Percentiles rank a stretch among this genome's conserved stretches.
Evolutionary conservation across 2,113 vertebrate genomes (phyloP).

Genomic region (Zapus hudsonius): DNA sequence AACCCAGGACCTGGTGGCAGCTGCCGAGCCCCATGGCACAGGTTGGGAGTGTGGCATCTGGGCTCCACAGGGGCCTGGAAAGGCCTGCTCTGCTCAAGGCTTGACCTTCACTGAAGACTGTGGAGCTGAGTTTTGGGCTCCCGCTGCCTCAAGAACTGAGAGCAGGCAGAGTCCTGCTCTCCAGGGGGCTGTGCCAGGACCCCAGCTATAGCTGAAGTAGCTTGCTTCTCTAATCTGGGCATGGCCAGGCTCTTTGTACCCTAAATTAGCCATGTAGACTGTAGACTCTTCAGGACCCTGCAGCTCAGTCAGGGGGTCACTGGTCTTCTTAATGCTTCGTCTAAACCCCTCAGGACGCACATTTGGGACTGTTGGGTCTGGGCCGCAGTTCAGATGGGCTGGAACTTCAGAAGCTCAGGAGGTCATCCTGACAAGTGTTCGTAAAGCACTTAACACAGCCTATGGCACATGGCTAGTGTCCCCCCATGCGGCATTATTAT

Average conservation of each 20-base stretch:
- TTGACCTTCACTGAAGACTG: accelerated
- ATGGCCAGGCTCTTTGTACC: neutral
- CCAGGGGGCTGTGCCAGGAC: accelerated
- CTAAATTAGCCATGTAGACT: neutral
- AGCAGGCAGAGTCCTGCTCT: no score
- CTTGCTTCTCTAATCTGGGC: neutral
- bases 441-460: neutral
- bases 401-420: neutral
- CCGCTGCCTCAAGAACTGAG: neutral
- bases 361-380: neutral
- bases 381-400: neutral
- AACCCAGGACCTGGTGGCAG: neutral
- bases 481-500: neutral
- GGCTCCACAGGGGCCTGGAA: neutral
- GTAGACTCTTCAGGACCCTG: neutral
- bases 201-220: neutral
- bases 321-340: constrained; percentile 73
- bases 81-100: neutral
- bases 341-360: neutral
- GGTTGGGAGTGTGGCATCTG: neutral
- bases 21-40: neutral
- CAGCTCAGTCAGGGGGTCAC: neutral
- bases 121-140: neutral
- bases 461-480: neutral
- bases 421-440: neutral